Evolutionary conservation across 2,888 invertebrate genomes (phyloP).

Genomic region (Caenorhabditis sp.): DNA sequence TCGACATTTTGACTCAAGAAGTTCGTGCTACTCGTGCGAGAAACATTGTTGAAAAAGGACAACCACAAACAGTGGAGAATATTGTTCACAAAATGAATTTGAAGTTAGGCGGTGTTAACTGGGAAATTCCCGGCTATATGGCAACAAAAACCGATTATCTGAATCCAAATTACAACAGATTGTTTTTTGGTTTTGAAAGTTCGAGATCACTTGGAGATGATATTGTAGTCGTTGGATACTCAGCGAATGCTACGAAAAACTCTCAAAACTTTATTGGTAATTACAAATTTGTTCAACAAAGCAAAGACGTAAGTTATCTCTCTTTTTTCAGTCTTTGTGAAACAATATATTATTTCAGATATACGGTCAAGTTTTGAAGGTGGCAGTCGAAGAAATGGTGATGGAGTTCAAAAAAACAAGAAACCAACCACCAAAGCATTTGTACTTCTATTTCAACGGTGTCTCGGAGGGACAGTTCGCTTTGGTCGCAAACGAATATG

Average conservation of each 20-base stretch:
- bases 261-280: slow-evolving; percentile 22
- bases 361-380: background rate
- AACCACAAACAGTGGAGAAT: slow-evolving; percentile 4
- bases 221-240: slow-evolving; percentile 8
- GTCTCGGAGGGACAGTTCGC: slow-evolving; percentile 20
- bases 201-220: background rate
- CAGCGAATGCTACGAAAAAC: slow-evolving; percentile 7
- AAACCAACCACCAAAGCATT: background rate
- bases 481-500: slow-evolving; percentile 6
- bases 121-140: background rate
- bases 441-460: slow-evolving; percentile 29
- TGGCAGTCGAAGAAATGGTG: slow-evolving; percentile 6
- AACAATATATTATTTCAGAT: background rate
- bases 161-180: background rate
- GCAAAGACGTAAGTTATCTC: background rate
- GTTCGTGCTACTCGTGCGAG: background rate
- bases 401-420: background rate
- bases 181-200: slow-evolving; percentile 1
- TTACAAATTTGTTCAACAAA: slow-evolving; percentile 12
- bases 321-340: background rate
- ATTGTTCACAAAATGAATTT: slow-evolving; percentile 7
- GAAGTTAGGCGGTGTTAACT: background rate
- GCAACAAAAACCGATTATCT: background rate
- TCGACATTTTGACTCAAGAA: slow-evolving; percentile 10
- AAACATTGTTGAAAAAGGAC: background rate